Evolutionary conservation across 2,797 vertebrate species (phyloP).

Genomic region (Ceryle rudis): DNA sequence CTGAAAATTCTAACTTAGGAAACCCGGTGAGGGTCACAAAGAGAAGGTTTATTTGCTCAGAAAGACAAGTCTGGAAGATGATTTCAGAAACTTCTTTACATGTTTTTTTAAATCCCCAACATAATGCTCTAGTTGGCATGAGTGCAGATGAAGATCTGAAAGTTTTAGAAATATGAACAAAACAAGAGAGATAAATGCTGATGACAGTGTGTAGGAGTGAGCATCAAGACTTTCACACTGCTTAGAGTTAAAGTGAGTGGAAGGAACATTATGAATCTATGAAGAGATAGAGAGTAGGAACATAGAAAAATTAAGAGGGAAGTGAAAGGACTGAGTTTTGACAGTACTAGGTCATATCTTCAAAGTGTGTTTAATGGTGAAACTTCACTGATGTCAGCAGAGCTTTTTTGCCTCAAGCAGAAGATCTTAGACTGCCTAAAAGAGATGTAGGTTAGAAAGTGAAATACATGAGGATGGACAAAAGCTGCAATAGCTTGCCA

Average conservation of each 20-base stretch:
- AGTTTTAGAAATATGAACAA: conserved; percentile 37
- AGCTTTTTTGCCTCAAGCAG: not conserved
- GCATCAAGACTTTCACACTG: conserved; percentile 56
- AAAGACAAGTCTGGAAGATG: not conserved
- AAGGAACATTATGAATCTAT: conserved; percentile 47
- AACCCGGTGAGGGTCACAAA: not conserved
- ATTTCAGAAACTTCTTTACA: not conserved
- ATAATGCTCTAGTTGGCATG: conserved; percentile 33
- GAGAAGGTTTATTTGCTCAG: not conserved
- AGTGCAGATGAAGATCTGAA: conserved; percentile 50
- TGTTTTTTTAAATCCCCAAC: conserved; percentile 20
- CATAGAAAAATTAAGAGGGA: conserved; percentile 20
- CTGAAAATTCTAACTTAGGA: not conserved
- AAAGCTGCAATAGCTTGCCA: not conserved
- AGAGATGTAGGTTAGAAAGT: not conserved
- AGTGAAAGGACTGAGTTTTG: conserved; percentile 49
- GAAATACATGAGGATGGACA: not conserved
- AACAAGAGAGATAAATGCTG: conserved; percentile 45
- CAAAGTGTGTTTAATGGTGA: conserved; percentile 9
- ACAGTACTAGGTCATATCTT: conserved; percentile 48
- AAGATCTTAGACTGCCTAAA: not conserved
- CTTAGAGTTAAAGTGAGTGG: conserved; percentile 47
- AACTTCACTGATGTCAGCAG: conserved; percentile 22
- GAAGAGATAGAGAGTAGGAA: conserved; percentile 36
- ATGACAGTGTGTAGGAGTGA: conserved; percentile 50